A percentile compares a stretch with the other conserved stretches of the same genome.
phyloP scores from a whole-genome alignment of 1,140 invertebrate genomes.

The Drosophila gunungcola region DNA sequence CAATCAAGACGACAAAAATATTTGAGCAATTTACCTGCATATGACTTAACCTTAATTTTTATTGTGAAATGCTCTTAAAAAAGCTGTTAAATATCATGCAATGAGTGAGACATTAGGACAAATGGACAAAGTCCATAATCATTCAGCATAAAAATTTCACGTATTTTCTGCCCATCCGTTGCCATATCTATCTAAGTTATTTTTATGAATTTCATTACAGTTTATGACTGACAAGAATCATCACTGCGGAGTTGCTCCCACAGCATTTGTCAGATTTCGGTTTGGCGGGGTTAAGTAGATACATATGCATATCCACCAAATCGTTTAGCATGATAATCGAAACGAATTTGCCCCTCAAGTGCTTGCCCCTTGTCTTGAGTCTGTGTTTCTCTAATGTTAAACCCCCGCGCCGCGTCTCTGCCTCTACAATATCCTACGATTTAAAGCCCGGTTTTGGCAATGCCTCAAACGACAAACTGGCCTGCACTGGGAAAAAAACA shows the following conservation, averaged over 20 bases:
- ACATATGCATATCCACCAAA: constrained; percentile 37
- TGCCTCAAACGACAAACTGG: constrained; percentile 28
- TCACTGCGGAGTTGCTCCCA: background rate
- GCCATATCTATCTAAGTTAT: background rate
- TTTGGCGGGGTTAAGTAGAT: constrained; percentile 45
- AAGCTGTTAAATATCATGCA: background rate
- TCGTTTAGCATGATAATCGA: constrained; percentile 54
- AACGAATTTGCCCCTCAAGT: constrained; percentile 42
- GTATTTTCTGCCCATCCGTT: background rate
- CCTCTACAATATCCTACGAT: constrained; percentile 11
- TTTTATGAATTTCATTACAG: constrained; percentile 30
- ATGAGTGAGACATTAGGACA: constrained; percentile 35
- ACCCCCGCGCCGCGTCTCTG: background rate
- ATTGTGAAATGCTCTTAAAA: constrained; percentile 13
- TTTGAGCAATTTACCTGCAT: background rate
- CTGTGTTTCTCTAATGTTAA: constrained; percentile 22
- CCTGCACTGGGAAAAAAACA: background rate
- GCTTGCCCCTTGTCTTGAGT: constrained; percentile 6
- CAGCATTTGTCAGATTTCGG: constrained; percentile 24
- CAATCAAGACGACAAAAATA: no score
- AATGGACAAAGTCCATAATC: constrained; percentile 16
- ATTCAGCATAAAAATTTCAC: constrained; percentile 10
- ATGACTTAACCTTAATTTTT: background rate
- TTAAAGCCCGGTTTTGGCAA: constrained; percentile 40
- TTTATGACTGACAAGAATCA: constrained; percentile 33